A percentile compares a stretch with the other conserved stretches of the same genome.
These are phyloP conservation scores for Leucoraja ocellata DNA, from an alignment of 2,797 vertebrate species.

Conservation along the genomic window DNA sequence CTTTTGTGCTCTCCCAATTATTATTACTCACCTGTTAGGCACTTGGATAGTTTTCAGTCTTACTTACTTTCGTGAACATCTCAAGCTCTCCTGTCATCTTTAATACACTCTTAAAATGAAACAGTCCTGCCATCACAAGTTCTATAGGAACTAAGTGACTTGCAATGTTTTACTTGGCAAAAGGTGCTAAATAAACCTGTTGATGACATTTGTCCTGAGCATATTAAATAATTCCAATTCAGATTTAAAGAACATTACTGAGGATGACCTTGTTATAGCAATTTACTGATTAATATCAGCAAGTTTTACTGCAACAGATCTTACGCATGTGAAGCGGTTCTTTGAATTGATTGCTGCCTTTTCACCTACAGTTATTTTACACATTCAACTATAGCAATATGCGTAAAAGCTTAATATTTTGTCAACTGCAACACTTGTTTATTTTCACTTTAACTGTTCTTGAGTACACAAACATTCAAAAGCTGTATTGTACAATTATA, in stretches of 20 bases:
- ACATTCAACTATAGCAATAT: slow-evolving; percentile 3
- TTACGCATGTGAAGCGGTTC: not conserved
- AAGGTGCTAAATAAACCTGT: slow-evolving; percentile 5
- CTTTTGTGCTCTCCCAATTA: not conserved
- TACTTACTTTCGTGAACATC: not conserved
- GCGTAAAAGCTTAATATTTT: slow-evolving; percentile 4
- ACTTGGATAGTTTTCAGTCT: not conserved
- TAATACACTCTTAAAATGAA: not conserved
- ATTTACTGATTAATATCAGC: not conserved
- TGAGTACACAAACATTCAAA: slow-evolving; percentile 30
- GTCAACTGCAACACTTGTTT: slow-evolving; percentile 28
- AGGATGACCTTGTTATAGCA: not conserved
- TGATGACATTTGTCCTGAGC: not conserved
- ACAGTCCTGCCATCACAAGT: too few relatives aligned
- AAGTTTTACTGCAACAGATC: not conserved
- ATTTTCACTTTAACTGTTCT: slow-evolving; percentile 35
- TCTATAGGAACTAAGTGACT: not conserved
- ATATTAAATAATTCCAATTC: not conserved
- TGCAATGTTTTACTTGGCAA: not conserved
- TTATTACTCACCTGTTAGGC: too few relatives aligned
- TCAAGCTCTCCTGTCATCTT: not conserved
- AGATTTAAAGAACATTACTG: not conserved
- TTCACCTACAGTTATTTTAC: slow-evolving; percentile 5
- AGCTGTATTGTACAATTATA: slow-evolving; percentile 33
- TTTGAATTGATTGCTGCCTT: not conserved